A percentile compares a stretch with the other conserved stretches of the same genome.
These are phyloP conservation scores for Darevskia nairensis DNA, from an alignment of 2,797 vertebrate species.

Conservation along the genomic window DNA sequence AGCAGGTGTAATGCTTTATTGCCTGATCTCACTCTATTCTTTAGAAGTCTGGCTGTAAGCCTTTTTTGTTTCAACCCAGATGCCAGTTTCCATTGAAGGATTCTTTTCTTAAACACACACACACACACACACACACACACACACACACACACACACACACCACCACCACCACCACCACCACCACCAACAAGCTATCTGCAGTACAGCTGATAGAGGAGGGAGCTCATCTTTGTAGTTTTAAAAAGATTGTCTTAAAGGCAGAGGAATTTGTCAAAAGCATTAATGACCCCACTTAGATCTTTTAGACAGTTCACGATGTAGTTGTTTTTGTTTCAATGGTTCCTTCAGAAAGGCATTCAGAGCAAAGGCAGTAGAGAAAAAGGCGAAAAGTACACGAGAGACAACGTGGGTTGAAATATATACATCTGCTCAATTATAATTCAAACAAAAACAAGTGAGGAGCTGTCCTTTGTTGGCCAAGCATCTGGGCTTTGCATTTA, in stretches of 20 bases:
- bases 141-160: neutral
- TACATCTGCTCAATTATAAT: constrained; percentile 78
- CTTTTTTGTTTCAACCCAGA: constrained; percentile 78
- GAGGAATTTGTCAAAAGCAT: constrained; percentile 76
- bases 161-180: neutral
- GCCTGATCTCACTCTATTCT: constrained; percentile 59
- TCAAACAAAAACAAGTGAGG: constrained; percentile 74
- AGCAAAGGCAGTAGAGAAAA: constrained; percentile 61
- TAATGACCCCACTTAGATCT: constrained; percentile 70
- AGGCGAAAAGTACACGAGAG: constrained; percentile 47
- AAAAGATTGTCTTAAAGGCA: constrained; percentile 69
- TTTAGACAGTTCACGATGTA: constrained; percentile 53
- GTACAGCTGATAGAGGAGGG: constrained; percentile 69
- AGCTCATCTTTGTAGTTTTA: constrained; percentile 72
- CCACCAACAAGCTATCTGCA: constrained; percentile 73
- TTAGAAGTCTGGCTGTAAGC: constrained; percentile 70
- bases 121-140: neutral
- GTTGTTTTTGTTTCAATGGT: constrained; percentile 46
- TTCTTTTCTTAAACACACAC: constrained; percentile 61
- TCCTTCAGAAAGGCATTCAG: constrained; percentile 60
- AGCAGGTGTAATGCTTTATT: constrained; percentile 74
- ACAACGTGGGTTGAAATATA: constrained; percentile 70
- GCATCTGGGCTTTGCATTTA: constrained; percentile 79
- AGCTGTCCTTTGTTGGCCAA: constrained; percentile 69
- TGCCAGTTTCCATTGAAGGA: constrained; percentile 75